These are phyloP conservation scores for Mesembrinibis cayennensis DNA, from an alignment of 2,113 vertebrate species.

Conservation along the genomic window DNA sequence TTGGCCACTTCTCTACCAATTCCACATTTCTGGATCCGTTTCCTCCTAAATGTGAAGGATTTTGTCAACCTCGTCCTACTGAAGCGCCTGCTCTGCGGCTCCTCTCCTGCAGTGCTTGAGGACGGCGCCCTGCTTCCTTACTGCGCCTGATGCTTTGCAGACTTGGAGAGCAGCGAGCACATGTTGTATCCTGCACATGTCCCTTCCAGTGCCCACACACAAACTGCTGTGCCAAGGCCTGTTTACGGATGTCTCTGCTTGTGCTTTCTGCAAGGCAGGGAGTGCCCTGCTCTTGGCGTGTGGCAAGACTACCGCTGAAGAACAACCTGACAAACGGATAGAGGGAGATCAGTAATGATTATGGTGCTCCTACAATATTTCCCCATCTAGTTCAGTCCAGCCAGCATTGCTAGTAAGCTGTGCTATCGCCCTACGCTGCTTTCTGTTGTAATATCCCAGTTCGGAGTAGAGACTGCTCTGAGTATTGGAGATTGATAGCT, in stretches of 20 bases:
- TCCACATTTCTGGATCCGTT: background rate
- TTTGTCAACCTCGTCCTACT: background rate
- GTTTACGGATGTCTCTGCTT: background rate
- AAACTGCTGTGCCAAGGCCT: background rate
- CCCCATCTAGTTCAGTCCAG: background rate
- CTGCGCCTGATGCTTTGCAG: background rate
- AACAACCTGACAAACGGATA: background rate
- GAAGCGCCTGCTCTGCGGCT: fast-evolving
- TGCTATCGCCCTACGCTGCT: background rate
- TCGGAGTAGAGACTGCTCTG: fast-evolving
- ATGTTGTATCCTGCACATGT: background rate
- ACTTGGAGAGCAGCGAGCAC: background rate
- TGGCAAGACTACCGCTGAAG: background rate
- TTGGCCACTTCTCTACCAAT: background rate
- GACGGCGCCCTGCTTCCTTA: background rate
- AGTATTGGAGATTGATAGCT: fast-evolving
- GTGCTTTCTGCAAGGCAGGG: background rate
- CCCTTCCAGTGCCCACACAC: background rate
- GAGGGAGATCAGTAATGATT: background rate
- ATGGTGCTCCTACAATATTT: background rate
- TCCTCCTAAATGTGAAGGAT: background rate
- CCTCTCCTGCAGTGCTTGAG: fast-evolving
- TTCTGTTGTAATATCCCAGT: background rate
- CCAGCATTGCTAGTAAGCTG: background rate
- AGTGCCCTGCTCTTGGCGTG: fast-evolving